Base-by-base conservation (phyloP, 2,888 invertebrate species). In the Silvanus unidentatus region DNA sequence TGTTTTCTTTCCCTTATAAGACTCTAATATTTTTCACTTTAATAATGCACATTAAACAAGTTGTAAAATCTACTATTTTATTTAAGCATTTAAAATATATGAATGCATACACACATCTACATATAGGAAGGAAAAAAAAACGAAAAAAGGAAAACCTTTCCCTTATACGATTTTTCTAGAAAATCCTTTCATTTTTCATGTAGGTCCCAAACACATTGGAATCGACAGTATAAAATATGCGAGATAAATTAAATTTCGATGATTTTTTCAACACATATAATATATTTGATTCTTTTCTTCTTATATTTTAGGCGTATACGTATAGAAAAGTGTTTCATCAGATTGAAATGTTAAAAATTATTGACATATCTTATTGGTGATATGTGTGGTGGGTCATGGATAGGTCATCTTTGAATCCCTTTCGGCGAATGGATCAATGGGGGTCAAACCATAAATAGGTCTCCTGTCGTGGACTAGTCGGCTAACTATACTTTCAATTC, bases 361-460 rank as follows among this genome's bases (percentile, higher is more conserved):
- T 53, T 57, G 54, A 50, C 49, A 48, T 55, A 55, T 52, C 54
- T 51, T 53, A 48, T 44, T 42, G 50, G 3, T 22, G 22, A 22
- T 22, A 49, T 50, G 49, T 47, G 52, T 53, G 49, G 54, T 22
- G 51, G 55, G 52, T 53, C 52, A 49, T 50, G 42, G 52, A 57
- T 50, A 59, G 59, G 59, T 59, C 57, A 57, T 49, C 48, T 12
- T 8, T 22, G 52, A 59, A 57, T 60, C 59, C 58, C 58, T 60
- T 63, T 60, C 58, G 57, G 54, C 58, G 50, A 52, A 50, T 56
- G 60, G 62, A 62, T 64, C 62, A 64, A 60, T 61, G 53, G 60
- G 60, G 63, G 62, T 62, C 60, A 58, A 59, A 61, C 62, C 62
- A 64, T 63, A 64, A 64, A 64, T 64, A 64, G 62, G 60, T 63